Base-by-base conservation (phyloP, 2,888 invertebrate genomes). In the Aphelenchoides bicaudatus region DNA sequence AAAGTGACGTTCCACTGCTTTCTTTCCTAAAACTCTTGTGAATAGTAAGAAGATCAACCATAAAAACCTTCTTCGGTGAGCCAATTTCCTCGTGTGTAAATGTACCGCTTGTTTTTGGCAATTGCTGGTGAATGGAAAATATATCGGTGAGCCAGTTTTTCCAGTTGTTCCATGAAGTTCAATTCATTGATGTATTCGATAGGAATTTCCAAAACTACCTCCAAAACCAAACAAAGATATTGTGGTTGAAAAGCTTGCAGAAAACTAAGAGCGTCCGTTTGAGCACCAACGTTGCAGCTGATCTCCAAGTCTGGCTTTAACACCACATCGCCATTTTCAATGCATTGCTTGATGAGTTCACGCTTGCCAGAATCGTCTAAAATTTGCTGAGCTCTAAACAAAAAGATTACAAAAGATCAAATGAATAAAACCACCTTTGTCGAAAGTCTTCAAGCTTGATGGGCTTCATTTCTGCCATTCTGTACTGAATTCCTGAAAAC, bases 71-170 rank as follows among this genome's bases (percentile, higher is more conserved):
- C 19, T 25, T 51, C 19, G 6, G 6, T 51, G 21, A 51, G 23
- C 34, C 13, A 34, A 34, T 34, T 34, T 6, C 8, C 8, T 10
- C 21, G 8, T 19, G 21, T 6, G 16, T 19, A 43, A n/a, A 19
- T 10, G 23, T 25, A 43, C 8, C 16, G n/a, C 25, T 43, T 43
- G 10, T 25, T 6, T 19, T 43, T 43, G 21, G 16, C 16, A n/a
- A 43, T 43, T 6, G 43, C 43, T 6, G 43, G 43, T 8, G 43
- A 43, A 19, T 25, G n/a, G 43, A 43, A 43, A 25, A 43, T 8
- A n/a, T 43, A n/a, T 6, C 21, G 6, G 43, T 8, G 21, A 25
- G 43, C 43, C 10, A 43, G 25, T 10, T 10, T 8, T 19, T 6
- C 43, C 8, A 43, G 23, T 43, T 43, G 16, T n/a, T 10, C 10